These are phyloP conservation scores for Myotis lucifugus DNA, from an alignment of 2,113 vertebrate genomes.

Conservation along the genomic window DNA sequence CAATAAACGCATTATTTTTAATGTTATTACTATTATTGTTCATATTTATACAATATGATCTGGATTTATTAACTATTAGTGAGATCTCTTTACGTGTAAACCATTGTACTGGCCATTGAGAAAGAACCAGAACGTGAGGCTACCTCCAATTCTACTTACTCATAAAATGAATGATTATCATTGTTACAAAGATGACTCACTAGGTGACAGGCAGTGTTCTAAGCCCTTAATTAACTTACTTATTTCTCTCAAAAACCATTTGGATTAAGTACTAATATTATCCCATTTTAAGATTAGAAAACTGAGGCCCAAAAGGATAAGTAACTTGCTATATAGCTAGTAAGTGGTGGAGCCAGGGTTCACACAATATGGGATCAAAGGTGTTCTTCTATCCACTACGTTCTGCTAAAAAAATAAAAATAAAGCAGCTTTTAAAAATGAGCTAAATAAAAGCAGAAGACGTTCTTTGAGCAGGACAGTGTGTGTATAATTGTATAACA, in stretches of 20 bases:
- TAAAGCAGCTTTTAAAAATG: not conserved
- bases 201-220: not conserved
- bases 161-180: not conserved
- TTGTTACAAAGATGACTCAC: not conserved
- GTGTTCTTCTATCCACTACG: not conserved
- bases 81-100: not conserved
- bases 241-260: not conserved
- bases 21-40: not conserved
- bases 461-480: not conserved
- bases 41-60: not conserved
- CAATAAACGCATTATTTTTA: not conserved
- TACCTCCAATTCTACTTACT: not conserved
- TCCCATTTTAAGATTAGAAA: constrained; percentile 27
- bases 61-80: not conserved
- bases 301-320: not conserved
- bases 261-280: not conserved
- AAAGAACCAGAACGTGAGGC: not conserved
- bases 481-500: fast-evolving
- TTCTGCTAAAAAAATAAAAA: not conserved
- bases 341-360: not conserved
- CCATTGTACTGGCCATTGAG: not conserved
- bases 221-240: not conserved
- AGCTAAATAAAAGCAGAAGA: not conserved
- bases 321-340: not conserved
- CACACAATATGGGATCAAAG: not conserved